A percentile compares a stretch with the other conserved stretches of the same genome.
Conservation (phyloP, 2,113 vertebrate genomes). For the Petromus typicus region DNA sequence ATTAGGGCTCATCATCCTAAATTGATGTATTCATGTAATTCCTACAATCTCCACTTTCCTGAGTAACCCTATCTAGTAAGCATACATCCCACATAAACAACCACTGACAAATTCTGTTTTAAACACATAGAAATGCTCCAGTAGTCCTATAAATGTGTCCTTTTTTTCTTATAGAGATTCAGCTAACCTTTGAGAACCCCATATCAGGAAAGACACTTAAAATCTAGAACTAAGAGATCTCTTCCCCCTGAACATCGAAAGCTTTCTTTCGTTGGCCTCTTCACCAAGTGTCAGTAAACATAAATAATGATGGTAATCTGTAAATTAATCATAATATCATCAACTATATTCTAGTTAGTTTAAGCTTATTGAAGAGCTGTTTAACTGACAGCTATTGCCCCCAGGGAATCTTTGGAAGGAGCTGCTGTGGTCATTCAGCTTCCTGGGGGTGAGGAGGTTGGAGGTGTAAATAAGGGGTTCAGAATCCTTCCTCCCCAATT, state of each 20-base stretch:
- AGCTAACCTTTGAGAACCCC: not conserved
- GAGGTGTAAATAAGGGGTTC: not conserved
- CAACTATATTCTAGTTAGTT: not conserved
- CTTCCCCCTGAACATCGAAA: not conserved
- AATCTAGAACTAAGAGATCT: not conserved
- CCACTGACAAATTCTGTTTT: not conserved
- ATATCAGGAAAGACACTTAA: not conserved
- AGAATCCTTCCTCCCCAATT: not conserved
- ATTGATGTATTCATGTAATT: not conserved
- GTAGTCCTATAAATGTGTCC: not conserved
- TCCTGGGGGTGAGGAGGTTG: not conserved
- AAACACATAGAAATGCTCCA: not conserved
- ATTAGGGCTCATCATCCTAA: not conserved
- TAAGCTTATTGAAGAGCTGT: not conserved
- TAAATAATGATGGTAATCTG: not conserved
- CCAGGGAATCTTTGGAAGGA: not conserved
- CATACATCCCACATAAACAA: not conserved
- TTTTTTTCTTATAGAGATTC: not conserved
- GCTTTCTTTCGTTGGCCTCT: not conserved
- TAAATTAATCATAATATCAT: not conserved
- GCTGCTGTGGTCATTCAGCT: not conserved
- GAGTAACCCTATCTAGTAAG: not conserved
- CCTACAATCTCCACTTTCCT: not conserved
- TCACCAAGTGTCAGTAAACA: not conserved
- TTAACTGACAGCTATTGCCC: not conserved